Evolutionary conservation across 1,140 invertebrate species (phyloP).

Genomic region (Drosophila ananassae): DNA sequence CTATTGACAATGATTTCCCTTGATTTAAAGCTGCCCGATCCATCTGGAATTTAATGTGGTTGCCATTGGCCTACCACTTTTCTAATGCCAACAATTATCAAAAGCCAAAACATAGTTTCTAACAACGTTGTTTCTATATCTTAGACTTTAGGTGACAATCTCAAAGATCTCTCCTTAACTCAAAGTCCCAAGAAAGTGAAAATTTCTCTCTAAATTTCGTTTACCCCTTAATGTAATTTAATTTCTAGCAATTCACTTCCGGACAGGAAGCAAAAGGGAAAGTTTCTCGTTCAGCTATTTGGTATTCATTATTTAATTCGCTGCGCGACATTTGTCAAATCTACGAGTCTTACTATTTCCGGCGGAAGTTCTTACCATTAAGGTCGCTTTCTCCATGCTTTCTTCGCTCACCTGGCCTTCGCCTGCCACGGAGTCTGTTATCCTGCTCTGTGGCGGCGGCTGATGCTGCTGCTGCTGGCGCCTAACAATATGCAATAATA

Average conservation of each 20-base stretch:
- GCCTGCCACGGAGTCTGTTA: slow-evolving; percentile 15
- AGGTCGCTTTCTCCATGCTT: background rate
- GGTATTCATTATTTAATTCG: slow-evolving; percentile 41
- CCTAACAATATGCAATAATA: slow-evolving; percentile 82
- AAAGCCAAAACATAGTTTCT: too few species aligned
- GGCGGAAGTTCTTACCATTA: slow-evolving; percentile 9
- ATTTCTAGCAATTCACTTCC: background rate
- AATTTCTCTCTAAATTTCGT: background rate
- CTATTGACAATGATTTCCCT: slow-evolving; percentile 69
- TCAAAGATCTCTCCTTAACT: too few species aligned
- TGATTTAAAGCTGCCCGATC: slow-evolving; percentile 56
- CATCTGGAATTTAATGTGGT: slow-evolving; percentile 19
- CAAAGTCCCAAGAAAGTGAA: background rate
- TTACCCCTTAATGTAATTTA: background rate
- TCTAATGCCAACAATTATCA: too few species aligned
- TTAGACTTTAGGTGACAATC: too few species aligned
- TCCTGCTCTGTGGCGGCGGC: slow-evolving; percentile 28
- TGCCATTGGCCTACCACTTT: background rate
- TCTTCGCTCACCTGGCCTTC: slow-evolving; percentile 16
- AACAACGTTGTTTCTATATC: too few species aligned
- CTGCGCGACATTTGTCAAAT: slow-evolving; percentile 43
- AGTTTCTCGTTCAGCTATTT: slow-evolving; percentile 9
- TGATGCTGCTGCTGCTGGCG: slow-evolving; percentile 41
- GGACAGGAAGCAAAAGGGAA: slow-evolving; percentile 5
- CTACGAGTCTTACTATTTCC: slow-evolving; percentile 45